Conservation (phyloP, 2,113 vertebrate genomes). For the Miniopterus natalensis region DNA sequence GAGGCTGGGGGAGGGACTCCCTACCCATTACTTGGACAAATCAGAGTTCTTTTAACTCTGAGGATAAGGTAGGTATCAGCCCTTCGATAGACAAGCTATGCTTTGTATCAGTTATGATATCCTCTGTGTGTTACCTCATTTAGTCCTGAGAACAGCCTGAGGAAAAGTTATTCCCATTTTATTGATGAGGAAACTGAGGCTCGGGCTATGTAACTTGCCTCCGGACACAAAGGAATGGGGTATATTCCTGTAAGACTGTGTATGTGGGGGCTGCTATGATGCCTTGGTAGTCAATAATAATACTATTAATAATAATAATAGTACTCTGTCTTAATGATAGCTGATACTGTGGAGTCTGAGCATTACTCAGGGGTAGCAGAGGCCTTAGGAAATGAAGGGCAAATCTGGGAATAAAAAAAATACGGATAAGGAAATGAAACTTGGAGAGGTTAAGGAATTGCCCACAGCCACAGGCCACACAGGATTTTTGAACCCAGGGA, state of each 20-base stretch:
- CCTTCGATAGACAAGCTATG: neutral
- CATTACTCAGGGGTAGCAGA: neutral
- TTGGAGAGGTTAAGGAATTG: neutral
- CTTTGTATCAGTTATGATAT: neutral
- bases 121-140: neutral
- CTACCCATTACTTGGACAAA: neutral
- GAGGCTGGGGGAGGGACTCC: neutral
- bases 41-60: neutral
- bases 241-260: neutral
- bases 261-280: no score
- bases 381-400: neutral
- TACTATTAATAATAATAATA: neutral
- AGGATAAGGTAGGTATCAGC: neutral
- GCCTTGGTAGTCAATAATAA: neutral
- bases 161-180: neutral
- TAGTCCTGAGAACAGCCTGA: neutral
- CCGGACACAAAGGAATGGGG: neutral
- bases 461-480: fast-evolving
- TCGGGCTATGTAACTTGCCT: neutral
- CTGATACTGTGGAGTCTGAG: neutral
- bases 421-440: neutral
- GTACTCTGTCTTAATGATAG: neutral
- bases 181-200: neutral
- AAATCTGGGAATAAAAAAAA: neutral
- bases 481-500: neutral